These are phyloP conservation scores for Pollicipes pollicipes DNA, from an alignment of 1,140 invertebrate species.

Conservation along the genomic window DNA sequence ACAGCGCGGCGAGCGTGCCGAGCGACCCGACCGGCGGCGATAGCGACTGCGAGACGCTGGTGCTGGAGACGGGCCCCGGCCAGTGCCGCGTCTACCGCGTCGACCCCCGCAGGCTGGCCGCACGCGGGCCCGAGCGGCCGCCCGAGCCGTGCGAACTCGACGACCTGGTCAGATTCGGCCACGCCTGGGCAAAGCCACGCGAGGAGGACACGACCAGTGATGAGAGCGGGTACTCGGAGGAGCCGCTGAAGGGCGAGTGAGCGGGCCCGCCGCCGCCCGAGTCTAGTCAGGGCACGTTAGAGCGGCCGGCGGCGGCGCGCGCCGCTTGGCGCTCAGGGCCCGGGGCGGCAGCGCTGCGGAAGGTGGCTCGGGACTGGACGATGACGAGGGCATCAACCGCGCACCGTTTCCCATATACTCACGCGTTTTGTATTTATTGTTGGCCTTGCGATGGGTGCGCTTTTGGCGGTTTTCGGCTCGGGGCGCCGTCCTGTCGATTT, in stretches of 20 bases:
- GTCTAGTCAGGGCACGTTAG: background rate
- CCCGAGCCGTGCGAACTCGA: background rate
- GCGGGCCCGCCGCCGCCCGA: background rate
- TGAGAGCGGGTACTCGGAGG: conserved; percentile 1
- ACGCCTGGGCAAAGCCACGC: background rate
- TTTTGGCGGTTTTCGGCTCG: too few relatives aligned
- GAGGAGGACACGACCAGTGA: background rate
- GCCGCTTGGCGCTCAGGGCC: too few relatives aligned
- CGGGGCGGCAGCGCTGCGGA: background rate
- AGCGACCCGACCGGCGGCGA: background rate
- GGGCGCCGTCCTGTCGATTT: background rate
- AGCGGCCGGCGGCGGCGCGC: too few relatives aligned
- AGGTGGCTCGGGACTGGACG: background rate
- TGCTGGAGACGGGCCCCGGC: background rate
- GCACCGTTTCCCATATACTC: background rate
- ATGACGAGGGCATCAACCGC: too few relatives aligned
- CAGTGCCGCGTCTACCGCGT: background rate
- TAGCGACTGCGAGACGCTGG: conserved; percentile 1
- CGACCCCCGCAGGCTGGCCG: too few relatives aligned
- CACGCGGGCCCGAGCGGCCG: background rate
- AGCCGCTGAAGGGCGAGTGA: background rate
- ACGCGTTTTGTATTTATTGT: background rate
- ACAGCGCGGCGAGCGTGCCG: background rate
- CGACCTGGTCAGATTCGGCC: background rate
- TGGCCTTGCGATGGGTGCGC: background rate